phyloP scores from a whole-genome alignment of 2,888 invertebrate genomes.

The Blastobasis lacticolella region DNA sequence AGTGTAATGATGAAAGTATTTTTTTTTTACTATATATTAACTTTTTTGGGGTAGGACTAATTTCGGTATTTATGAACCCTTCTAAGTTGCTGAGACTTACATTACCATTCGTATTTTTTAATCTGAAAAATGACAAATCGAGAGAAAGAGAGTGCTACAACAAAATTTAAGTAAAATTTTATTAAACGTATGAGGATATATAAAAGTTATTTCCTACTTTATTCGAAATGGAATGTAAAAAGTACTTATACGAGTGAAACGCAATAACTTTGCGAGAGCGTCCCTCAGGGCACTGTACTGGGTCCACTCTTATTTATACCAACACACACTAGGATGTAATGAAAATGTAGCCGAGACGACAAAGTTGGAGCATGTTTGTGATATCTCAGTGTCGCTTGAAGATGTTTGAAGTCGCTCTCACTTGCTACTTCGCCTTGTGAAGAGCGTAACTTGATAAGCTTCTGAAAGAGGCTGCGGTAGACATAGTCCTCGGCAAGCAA shows the following conservation, averaged over 20 bases:
- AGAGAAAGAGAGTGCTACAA: no score
- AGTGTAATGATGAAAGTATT: no score
- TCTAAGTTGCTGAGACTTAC: no score
- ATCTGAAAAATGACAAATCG: no score
- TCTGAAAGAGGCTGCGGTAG: not conserved
- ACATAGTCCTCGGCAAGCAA: not conserved
- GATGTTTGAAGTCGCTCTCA: not conserved
- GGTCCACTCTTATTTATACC: not conserved
- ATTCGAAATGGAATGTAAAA: no score
- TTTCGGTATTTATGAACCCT: no score
- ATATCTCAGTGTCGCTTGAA: not conserved
- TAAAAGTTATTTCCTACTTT: no score
- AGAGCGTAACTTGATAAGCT: slow-evolving; percentile 2
- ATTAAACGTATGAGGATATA: no score
- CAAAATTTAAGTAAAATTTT: no score
- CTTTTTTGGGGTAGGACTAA: no score
- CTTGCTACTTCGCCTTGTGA: not conserved
- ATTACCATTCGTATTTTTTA: no score
- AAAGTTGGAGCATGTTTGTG: not conserved
- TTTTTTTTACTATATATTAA: no score
- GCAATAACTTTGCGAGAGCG: not conserved
- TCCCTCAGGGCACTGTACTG: not conserved
- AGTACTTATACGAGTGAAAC: not conserved
- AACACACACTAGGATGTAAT: not conserved
- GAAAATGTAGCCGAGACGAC: not conserved